These are phyloP conservation scores for Paelopatides confundens DNA, from an alignment of 53 echinoderm and acorn worm genomes.

Conservation along the genomic window DNA sequence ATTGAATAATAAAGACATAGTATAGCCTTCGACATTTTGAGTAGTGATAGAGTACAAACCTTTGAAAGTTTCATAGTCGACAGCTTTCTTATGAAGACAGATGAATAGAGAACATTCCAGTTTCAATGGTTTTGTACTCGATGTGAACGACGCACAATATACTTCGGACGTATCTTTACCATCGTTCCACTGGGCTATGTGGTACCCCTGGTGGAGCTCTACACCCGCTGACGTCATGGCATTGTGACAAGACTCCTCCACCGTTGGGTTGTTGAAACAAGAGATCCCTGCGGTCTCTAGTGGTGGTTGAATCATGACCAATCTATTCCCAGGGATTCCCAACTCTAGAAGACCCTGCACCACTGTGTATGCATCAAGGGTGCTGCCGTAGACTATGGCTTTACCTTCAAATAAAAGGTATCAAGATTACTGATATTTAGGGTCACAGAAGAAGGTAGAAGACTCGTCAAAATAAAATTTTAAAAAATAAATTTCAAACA, in stretches of 20 bases:
- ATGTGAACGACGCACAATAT: conserved; percentile 95
- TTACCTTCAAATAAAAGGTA: conserved; percentile 64
- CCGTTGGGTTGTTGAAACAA: conserved; percentile 86
- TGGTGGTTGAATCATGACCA: conserved; percentile 85
- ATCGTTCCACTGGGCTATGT: conserved; percentile 98
- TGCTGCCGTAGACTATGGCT: conserved; percentile 89
- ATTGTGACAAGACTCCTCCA: conserved; percentile 69
- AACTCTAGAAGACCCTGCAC: conserved; percentile 73
- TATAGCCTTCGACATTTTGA: not conserved
- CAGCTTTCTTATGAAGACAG: conserved; percentile 89
- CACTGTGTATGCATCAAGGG: conserved; percentile 86
- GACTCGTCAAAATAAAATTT: no score
- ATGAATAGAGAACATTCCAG: conserved; percentile 97
- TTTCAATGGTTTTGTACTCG: conserved; percentile 90
- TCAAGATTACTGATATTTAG: no score
- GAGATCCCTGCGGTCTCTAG: conserved; percentile 76
- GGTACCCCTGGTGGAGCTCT: conserved; percentile 81
- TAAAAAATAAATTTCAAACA: no score
- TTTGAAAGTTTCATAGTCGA: conserved; percentile 94
- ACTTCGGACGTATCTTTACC: conserved; percentile 83
- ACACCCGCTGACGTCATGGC: conserved; percentile 75
- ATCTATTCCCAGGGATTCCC: conserved; percentile 72
- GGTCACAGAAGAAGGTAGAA: no score
- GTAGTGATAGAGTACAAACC: conserved; percentile 43
- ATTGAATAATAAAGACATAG: no score